Evolutionary conservation across 2,113 vertebrate genomes (phyloP).

Genomic region (Bostrychus sinensis): DNA sequence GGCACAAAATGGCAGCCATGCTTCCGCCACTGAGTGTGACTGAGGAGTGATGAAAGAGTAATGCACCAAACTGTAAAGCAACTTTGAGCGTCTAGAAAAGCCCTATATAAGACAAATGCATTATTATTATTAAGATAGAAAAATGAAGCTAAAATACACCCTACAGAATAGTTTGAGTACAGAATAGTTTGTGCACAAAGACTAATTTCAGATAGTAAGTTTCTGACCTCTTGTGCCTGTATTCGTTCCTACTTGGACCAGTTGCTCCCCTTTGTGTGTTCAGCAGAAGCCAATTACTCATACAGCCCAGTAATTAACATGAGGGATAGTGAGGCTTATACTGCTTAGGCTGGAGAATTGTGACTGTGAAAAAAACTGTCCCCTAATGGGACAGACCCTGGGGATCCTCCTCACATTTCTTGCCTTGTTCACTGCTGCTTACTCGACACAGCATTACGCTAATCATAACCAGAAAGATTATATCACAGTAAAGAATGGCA

Average conservation of each 20-base stretch:
- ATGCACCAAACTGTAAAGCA: no score
- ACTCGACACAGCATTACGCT: constrained; percentile 14
- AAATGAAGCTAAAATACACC: no score
- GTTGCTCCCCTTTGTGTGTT: constrained; percentile 19
- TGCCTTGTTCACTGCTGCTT: constrained; percentile 20
- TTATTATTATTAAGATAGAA: no score
- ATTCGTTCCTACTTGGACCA: constrained; percentile 5
- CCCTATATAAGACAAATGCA: no score
- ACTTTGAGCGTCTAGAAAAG: no score
- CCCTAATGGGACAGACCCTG: constrained; percentile 57
- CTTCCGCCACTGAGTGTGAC: no score
- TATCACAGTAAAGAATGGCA: constrained; percentile 1
- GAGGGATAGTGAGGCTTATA: constrained; percentile 46
- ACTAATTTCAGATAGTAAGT: constrained; percentile 3
- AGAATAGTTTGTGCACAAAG: no score
- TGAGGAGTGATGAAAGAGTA: no score
- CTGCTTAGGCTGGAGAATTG: constrained; percentile 37
- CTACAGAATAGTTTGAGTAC: no score
- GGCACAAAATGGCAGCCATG: no score
- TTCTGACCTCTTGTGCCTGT: neutral
- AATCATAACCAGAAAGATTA: constrained; percentile 20
- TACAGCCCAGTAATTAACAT: constrained; percentile 60
- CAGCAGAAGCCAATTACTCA: constrained; percentile 58
- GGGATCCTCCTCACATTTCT: constrained; percentile 30
- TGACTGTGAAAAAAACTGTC: constrained; percentile 55